Base-by-base conservation (phyloP, 2,888 invertebrate genomes). In the Automeris io region DNA sequence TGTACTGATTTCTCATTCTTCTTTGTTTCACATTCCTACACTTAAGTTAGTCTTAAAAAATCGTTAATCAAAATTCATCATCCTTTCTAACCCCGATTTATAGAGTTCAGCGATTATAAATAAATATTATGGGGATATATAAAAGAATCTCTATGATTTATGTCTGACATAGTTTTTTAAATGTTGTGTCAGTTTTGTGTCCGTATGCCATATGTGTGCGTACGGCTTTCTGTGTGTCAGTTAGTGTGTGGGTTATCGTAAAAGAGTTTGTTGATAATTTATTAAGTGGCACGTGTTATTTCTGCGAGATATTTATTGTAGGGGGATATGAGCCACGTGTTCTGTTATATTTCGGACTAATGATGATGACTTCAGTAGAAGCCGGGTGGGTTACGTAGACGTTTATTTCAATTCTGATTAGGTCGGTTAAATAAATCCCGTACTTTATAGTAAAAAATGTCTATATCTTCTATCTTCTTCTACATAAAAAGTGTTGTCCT, bases 121-220 rank as follows among this genome's bases (percentile, higher is more conserved):
- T 48, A 51, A 54, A 43, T 40, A 43, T 34, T 33, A 29, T 41
- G 16, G 36, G 22, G 11, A 21, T 35, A 39, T 45, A 45, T 44
- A 49, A 52, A 13, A 16, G 5, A 29, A 42, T 32, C 26, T 19
- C 7, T 25, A 33, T 47, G 51, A 57, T 51, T 51, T 50, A 57
- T 35, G 41, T 18, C 19, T 16, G 6, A 25, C 40, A 50, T 49
- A 42, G 46, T 51, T 44, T 33, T 33, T 35, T 19, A 2, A 29
- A n/a, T n/a, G n/a, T n/a, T n/a, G n/a, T n/a, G n/a, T n/a, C n/a
- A n/a, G n/a, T n/a, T 29, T 5, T 19, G 16, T 29, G 16, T 16
- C 8, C n/a, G 16, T 8, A n/a, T 16, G 13, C 4, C 16, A n/a
- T 29, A 8, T 29, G 34, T 8, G 2, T 23, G 23, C 21, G 16